A percentile compares a stretch with the other conserved stretches of the same genome.
Conservation (phyloP, 2,888 invertebrate genomes). For the Crossocerus cetratus region DNA sequence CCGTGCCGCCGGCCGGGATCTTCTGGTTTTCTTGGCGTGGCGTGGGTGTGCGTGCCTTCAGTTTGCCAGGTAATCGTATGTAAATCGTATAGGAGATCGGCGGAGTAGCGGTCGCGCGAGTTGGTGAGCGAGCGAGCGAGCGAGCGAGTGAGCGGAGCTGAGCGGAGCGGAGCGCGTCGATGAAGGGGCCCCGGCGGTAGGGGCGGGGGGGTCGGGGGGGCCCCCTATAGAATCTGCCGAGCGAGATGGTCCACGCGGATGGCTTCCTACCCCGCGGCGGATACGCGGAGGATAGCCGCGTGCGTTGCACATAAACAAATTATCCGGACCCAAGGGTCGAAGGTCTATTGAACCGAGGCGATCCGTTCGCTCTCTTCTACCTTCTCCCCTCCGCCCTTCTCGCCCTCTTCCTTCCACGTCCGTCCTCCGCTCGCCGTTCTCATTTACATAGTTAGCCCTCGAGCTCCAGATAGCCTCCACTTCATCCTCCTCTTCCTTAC, state of each 20-base stretch:
- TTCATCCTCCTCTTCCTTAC: conserved; percentile 26
- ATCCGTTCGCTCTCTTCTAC: conserved; percentile 58
- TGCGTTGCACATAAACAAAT: conserved; percentile 77
- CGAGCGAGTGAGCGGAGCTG: not conserved
- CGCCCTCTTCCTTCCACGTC: too few relatives aligned
- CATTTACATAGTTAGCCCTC: conserved; percentile 75
- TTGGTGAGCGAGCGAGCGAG: not conserved
- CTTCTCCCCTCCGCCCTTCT: too few relatives aligned
- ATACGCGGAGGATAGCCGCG: conserved; percentile 68
- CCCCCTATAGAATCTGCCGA: conserved; percentile 60
- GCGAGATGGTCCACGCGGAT: conserved; percentile 69
- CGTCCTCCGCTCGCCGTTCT: conserved; percentile 55
- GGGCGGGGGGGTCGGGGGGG: too few relatives aligned
- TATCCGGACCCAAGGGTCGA: conserved; percentile 77
- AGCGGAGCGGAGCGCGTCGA: conserved; percentile 50
- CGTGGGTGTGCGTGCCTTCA: conserved; percentile 74
- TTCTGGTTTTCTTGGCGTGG: conserved; percentile 51
- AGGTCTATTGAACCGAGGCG: conserved; percentile 77
- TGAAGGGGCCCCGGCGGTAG: conserved; percentile 45
- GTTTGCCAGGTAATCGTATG: conserved; percentile 75
- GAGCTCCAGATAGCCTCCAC: conserved; percentile 68
- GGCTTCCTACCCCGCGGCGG: conserved; percentile 61
- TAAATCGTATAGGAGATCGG: conserved; percentile 74
- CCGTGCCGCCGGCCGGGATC: conserved; percentile 21
- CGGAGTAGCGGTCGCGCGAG: conserved; percentile 68